Conservation (phyloP, 2,888 invertebrate genomes). For the Hermodice carunculata region DNA sequence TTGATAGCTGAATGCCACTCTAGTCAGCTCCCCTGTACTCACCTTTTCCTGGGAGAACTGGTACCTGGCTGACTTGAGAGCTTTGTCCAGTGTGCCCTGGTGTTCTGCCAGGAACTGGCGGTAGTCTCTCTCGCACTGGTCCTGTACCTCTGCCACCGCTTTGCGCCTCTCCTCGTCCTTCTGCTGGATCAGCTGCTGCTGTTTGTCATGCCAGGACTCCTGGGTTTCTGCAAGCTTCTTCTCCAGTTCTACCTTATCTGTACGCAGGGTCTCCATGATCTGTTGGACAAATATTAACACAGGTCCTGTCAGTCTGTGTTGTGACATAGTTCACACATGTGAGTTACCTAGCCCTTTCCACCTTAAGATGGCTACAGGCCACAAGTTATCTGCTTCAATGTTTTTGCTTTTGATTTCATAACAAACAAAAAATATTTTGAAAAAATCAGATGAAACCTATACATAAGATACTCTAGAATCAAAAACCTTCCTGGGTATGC, state of each 20-base stretch:
- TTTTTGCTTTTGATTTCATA: too few species aligned
- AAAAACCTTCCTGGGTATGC: too few species aligned
- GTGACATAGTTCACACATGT: neutral
- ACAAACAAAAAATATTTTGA: too few species aligned
- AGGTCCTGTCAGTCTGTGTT: neutral
- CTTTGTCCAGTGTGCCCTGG: constrained; percentile 54
- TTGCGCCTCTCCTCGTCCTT: constrained; percentile 48
- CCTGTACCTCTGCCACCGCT: constrained; percentile 43
- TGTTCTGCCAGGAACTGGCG: constrained; percentile 51
- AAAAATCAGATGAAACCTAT: too few species aligned
- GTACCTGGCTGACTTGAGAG: constrained; percentile 49
- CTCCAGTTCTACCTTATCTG: constrained; percentile 35
- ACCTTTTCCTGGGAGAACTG: constrained; percentile 48
- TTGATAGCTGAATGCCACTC: too few species aligned
- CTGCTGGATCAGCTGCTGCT: constrained; percentile 40
- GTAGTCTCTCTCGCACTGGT: constrained; percentile 52
- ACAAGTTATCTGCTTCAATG: too few species aligned
- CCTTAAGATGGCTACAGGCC: too few species aligned
- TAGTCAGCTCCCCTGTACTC: too few species aligned
- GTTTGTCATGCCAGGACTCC: constrained; percentile 43
- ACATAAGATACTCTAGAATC: too few species aligned
- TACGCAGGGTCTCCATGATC: constrained; percentile 46
- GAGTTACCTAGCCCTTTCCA: too few species aligned
- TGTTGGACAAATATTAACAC: constrained; percentile 14
- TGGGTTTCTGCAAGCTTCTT: constrained; percentile 37